A percentile compares a stretch with the other conserved stretches of the same genome.
phyloP scores from a whole-genome alignment of 2,797 vertebrate genomes.

The Crocodylus rhombifer region DNA sequence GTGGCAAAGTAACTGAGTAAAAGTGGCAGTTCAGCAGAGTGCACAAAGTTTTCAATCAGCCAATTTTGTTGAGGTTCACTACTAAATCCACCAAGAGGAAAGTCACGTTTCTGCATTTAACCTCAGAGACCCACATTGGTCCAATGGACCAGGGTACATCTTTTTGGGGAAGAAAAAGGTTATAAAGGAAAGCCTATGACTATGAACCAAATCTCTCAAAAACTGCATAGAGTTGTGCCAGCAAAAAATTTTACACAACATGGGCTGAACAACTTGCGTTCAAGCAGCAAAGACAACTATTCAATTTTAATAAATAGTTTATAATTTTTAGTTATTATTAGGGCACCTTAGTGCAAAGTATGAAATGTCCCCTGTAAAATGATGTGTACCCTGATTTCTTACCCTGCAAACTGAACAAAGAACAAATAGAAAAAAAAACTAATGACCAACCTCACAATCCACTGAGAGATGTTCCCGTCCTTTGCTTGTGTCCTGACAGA shows the following conservation, averaged over 20 bases:
- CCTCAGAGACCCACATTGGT: not conserved
- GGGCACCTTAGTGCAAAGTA: not conserved
- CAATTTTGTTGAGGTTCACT: not conserved
- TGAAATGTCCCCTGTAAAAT: not conserved
- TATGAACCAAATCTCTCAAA: not conserved
- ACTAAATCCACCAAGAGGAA: not conserved
- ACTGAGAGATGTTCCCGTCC: slow-evolving; percentile 53
- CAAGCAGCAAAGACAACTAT: not conserved
- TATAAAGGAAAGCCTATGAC: not conserved
- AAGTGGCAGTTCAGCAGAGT: not conserved
- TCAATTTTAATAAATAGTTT: not conserved
- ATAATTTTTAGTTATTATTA: not conserved
- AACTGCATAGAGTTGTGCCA: not conserved
- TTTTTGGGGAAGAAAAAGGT: not conserved
- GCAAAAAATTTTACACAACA: not conserved
- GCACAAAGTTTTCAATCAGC: not conserved
- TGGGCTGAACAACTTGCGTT: not conserved
- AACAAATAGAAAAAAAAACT: not conserved
- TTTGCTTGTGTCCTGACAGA: slow-evolving; percentile 56
- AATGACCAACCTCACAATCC: slow-evolving; percentile 67
- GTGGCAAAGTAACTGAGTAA: not conserved
- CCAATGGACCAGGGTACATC: not conserved
- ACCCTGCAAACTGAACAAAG: not conserved
- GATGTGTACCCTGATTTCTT: not conserved
- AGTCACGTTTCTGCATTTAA: not conserved